phyloP scores from a whole-genome alignment of 2,888 invertebrate genomes.

The Protodeltote pygarga region DNA sequence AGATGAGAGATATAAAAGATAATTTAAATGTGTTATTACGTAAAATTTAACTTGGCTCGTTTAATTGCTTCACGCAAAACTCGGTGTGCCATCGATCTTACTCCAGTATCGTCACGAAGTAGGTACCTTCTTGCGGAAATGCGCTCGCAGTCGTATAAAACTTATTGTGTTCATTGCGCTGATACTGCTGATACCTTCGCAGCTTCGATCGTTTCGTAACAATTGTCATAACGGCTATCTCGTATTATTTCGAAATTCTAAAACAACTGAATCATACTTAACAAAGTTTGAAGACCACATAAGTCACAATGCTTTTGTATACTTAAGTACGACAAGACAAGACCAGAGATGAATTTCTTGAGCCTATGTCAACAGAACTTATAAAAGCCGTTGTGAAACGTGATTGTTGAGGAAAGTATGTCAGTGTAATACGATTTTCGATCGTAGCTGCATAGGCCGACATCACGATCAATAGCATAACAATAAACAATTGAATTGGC shows the following conservation, averaged over 20 bases:
- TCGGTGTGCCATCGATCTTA: conserved; percentile 3
- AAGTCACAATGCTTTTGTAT: no score
- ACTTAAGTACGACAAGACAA: no score
- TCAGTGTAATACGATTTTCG: conserved; percentile 43
- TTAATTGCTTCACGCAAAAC: no score
- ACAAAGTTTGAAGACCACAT: no score
- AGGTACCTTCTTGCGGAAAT: conserved; percentile 22
- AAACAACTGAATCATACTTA: no score
- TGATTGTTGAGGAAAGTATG: conserved; percentile 51
- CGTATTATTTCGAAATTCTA: no score
- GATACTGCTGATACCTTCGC: no score
- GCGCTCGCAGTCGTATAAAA: conserved; percentile 7
- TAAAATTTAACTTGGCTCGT: no score
- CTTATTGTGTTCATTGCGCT: conserved; percentile 21
- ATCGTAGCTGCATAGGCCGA: conserved; percentile 38
- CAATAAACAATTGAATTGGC: conserved; percentile 31
- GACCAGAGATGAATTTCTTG: background rate
- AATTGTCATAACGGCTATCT: conserved; percentile 21
- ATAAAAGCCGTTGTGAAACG: conserved; percentile 42
- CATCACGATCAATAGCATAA: conserved; percentile 49
- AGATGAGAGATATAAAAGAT: no score
- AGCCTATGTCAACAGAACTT: conserved; percentile 8
- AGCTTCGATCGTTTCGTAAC: conserved; percentile 25
- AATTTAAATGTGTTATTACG: no score
- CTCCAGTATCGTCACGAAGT: background rate